phyloP scores from a whole-genome alignment of 2,113 vertebrate genomes.

The Phalacrocorax pelagicus region DNA sequence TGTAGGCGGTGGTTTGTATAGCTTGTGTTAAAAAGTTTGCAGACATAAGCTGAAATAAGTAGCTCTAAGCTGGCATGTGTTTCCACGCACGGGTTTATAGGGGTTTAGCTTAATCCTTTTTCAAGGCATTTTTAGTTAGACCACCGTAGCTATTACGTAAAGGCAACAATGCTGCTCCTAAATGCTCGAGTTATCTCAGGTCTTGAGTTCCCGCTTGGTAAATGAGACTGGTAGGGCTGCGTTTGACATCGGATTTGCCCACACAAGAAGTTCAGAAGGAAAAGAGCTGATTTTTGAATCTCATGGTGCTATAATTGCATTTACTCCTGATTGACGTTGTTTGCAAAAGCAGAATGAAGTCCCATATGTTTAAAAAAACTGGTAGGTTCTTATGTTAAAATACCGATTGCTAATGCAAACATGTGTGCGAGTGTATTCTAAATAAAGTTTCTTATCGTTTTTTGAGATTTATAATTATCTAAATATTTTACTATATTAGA shows the following conservation, averaged over 20 bases:
- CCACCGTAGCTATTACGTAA: neutral
- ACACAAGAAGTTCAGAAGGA: neutral
- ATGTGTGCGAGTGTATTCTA: neutral
- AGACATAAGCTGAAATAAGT: neutral
- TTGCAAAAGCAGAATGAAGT: constrained; percentile 5
- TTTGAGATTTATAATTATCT: neutral
- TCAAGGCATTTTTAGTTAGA: neutral
- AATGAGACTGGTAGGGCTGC: neutral
- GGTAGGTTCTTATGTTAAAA: neutral
- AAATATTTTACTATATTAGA: neutral
- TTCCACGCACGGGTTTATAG: rapidly evolving
- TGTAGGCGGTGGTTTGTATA: neutral
- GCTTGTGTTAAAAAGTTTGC: neutral
- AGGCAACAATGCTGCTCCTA: neutral
- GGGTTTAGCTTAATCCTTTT: neutral
- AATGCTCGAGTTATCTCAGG: neutral
- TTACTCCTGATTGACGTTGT: neutral
- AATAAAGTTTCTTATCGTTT: neutral
- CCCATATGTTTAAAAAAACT: constrained; percentile 25
- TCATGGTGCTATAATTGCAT: neutral
- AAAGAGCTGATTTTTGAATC: neutral
- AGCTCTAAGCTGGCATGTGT: neutral
- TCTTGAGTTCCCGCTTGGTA: neutral
- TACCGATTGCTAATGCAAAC: neutral
- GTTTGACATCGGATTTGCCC: neutral